phyloP scores from a whole-genome alignment of 1,140 invertebrate genomes.

The Riptortus pedestris region DNA sequence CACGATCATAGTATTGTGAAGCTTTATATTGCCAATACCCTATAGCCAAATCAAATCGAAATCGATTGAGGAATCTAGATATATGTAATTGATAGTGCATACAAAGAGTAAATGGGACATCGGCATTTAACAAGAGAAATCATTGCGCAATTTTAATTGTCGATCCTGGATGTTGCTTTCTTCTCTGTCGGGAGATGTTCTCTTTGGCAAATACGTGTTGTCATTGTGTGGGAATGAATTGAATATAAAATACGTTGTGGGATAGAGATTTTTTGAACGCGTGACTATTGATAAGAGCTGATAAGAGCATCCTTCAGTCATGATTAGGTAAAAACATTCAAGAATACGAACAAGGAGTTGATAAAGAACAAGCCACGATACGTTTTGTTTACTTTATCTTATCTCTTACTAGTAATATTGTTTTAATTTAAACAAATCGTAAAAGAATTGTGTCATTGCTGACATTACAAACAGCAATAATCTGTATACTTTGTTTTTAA shows the following conservation, averaged over 20 bases:
- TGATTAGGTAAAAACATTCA: background rate
- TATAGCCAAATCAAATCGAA: no score
- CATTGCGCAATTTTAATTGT: no score
- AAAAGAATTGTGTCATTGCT: no score
- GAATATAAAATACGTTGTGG: background rate
- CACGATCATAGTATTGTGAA: no score
- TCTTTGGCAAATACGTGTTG: background rate
- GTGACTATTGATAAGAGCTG: background rate
- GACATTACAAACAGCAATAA: no score
- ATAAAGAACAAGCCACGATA: background rate
- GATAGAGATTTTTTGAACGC: background rate
- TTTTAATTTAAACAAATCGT: no score
- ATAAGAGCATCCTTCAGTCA: background rate
- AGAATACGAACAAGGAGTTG: background rate
- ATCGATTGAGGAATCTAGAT: no score
- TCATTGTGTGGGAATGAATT: background rate
- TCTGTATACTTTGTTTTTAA: background rate
- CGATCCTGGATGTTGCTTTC: background rate
- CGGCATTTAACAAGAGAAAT: no score
- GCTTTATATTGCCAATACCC: no score
- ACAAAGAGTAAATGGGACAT: no score
- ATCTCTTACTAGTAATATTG: background rate
- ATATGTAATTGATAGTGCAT: no score
- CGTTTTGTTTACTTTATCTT: background rate
- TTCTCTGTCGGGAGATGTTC: background rate